Percentiles rank a stretch among this genome's conserved stretches.
Conservation (phyloP, 2,113 vertebrate genomes). For the Oncorhynchus kisutch region DNA sequence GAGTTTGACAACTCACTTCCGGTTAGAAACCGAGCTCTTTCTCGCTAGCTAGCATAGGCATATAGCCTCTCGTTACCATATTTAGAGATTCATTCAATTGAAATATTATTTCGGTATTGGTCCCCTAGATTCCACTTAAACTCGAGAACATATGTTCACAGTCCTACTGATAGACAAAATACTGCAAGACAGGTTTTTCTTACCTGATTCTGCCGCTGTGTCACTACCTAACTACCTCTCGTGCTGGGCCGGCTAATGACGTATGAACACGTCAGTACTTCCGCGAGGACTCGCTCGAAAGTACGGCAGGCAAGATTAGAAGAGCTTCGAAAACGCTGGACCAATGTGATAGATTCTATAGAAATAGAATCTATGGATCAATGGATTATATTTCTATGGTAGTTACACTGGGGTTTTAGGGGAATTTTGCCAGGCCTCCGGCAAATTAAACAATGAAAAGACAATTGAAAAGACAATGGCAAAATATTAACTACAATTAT, state of each 20-base stretch:
- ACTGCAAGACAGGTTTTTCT: slow-evolving; percentile 43
- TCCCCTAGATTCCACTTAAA: neutral
- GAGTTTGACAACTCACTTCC: slow-evolving; percentile 80
- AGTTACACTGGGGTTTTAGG: no score
- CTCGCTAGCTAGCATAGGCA: slow-evolving; percentile 39
- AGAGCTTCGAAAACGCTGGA: slow-evolving; percentile 48
- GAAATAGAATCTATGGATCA: neutral
- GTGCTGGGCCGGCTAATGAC: slow-evolving; percentile 45
- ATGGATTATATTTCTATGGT: neutral
- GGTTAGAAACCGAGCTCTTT: slow-evolving; percentile 29
- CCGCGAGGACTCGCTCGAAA: slow-evolving; percentile 45
- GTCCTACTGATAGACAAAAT: slow-evolving; percentile 2
- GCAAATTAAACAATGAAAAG: neutral
- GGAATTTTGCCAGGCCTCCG: no score
- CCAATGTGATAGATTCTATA: neutral
- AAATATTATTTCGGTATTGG: neutral
- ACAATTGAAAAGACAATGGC: no score
- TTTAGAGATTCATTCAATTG: neutral
- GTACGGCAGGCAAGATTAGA: slow-evolving; percentile 48
- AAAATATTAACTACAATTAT: no score
- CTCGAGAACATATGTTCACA: neutral
- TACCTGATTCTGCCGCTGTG: slow-evolving; percentile 75
- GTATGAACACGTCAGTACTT: slow-evolving; percentile 77
- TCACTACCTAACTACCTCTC: slow-evolving; percentile 63
- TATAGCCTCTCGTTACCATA: neutral